Conservation (phyloP, 2,888 invertebrate species). For the Microdon myrmicae region DNA sequence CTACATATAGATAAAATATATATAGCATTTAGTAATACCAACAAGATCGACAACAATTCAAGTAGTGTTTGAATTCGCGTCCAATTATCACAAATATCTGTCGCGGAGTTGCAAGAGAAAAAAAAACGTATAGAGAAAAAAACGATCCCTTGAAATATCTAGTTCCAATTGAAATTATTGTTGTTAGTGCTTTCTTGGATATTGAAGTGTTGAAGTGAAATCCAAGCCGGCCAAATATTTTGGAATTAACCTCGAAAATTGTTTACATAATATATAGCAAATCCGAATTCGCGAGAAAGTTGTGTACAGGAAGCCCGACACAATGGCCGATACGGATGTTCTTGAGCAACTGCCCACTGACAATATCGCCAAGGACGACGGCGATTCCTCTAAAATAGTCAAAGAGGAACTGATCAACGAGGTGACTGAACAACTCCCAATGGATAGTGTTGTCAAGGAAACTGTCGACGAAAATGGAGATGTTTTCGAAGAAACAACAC, state of each 20-base stretch:
- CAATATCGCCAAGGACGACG: conserved; percentile 18
- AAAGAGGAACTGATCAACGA: conserved; percentile 55
- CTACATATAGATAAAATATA: no score
- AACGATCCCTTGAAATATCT: conserved; percentile 48
- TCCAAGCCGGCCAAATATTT: conserved; percentile 24
- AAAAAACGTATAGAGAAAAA: not conserved
- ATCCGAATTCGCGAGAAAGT: conserved; percentile 19
- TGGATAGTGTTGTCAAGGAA: conserved; percentile 62
- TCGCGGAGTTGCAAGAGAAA: conserved; percentile 37
- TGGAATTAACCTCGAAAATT: conserved; percentile 48
- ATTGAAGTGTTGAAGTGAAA: no score
- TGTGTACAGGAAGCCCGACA: conserved; percentile 24
- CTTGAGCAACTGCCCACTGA: conserved; percentile 52
- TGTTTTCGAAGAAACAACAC: conserved; percentile 64
- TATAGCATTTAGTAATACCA: no score
- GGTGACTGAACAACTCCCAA: conserved; percentile 56
- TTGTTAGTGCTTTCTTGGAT: no score
- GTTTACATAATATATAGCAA: conserved; percentile 44
- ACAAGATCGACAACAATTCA: no score
- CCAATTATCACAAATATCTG: no score
- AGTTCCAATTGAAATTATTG: conserved; percentile 9
- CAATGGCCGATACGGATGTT: conserved; percentile 65
- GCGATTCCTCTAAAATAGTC: conserved; percentile 55
- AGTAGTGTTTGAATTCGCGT: no score
- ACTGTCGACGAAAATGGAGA: conserved; percentile 64